Evolutionary conservation across 2,113 vertebrate genomes (phyloP).

Genomic region (Xenopus borealis): DNA sequence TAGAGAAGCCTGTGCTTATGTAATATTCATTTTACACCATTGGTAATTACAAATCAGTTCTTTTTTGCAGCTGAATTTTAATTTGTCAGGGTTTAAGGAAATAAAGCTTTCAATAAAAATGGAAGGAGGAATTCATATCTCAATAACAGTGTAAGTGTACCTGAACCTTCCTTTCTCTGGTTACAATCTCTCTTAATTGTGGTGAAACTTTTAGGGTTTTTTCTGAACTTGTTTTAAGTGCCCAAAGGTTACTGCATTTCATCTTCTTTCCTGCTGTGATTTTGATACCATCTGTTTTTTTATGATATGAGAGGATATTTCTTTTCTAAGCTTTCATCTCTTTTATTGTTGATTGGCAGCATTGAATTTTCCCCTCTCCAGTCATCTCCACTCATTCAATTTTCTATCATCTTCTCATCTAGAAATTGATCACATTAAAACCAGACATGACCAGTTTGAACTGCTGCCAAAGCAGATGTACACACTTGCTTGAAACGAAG

Average conservation of each 20-base stretch:
- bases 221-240: neutral
- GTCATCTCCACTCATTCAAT: constrained; percentile 14
- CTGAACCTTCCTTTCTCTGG: neutral
- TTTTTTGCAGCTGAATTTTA: too few relatives aligned
- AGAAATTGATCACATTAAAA: constrained; percentile 30
- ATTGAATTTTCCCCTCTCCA: constrained; percentile 9
- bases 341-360: constrained; percentile 17
- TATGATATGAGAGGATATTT: constrained; percentile 1
- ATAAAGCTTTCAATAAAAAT: too few relatives aligned
- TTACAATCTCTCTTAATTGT: neutral
- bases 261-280: neutral
- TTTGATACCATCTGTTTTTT: constrained; percentile 14
- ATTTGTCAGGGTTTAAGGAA: too few relatives aligned
- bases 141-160: neutral
- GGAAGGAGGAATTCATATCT: too few relatives aligned
- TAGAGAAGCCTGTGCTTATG: too few relatives aligned
- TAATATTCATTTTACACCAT: too few relatives aligned
- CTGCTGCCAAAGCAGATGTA: constrained; percentile 16
- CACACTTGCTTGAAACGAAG: neutral
- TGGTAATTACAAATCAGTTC: too few relatives aligned
- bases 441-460: constrained; percentile 1
- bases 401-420: constrained; percentile 13
- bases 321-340: neutral
- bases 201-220: neutral
- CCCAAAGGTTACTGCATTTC: neutral